Percentiles rank a stretch among this genome's conserved stretches.
These are phyloP conservation scores for Pangasius djambal DNA, from an alignment of 2,797 vertebrate species.

Conservation along the genomic window DNA sequence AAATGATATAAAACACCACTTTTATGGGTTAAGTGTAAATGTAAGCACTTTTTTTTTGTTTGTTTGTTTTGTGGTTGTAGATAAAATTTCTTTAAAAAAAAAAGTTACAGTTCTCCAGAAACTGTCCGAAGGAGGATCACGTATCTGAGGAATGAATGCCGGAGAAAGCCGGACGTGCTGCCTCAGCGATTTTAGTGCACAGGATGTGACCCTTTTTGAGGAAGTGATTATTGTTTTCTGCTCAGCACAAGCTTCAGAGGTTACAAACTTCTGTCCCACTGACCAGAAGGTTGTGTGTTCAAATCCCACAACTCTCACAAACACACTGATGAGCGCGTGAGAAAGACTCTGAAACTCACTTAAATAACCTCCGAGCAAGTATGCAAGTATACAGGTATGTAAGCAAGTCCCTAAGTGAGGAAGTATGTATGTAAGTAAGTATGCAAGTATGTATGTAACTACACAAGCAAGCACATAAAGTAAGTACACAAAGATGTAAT, in stretches of 20 bases:
- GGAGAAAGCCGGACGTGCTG: background rate
- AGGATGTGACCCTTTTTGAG: conserved; percentile 3
- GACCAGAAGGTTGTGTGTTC: background rate
- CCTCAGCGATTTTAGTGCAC: background rate
- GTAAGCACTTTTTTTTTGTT: background rate
- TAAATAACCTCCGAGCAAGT: background rate
- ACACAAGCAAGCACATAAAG: too few species aligned
- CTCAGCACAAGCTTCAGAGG: background rate
- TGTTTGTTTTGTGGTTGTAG: background rate
- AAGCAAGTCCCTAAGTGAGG: too few species aligned
- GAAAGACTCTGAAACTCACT: background rate
- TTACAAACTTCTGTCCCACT: background rate
- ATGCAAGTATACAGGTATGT: background rate
- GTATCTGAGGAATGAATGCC: background rate
- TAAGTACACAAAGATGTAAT: too few species aligned
- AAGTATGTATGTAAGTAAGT: background rate
- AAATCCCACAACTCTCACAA: too few species aligned
- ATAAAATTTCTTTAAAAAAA: background rate
- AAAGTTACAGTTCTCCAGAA: background rate
- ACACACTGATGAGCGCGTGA: background rate
- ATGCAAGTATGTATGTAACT: background rate
- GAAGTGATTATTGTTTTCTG: background rate
- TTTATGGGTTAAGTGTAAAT: background rate
- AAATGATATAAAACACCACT: too few species aligned
- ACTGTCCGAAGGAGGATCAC: background rate